Base-by-base conservation (phyloP, 1,140 invertebrate species). In the Ceratina australensis region DNA sequence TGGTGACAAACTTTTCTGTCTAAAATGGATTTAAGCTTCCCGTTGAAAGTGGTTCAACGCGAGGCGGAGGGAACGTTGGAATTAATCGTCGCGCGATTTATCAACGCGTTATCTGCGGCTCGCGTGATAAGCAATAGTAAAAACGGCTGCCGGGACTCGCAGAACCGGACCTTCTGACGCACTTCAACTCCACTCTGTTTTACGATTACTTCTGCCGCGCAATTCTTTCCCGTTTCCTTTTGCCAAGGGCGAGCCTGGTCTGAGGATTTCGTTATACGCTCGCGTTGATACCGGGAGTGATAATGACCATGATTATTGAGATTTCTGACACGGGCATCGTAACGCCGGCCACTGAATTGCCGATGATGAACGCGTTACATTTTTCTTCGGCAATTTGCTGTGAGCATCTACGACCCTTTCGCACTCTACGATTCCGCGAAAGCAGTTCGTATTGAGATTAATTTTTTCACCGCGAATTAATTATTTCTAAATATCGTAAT, bases 41-140 rank as follows among this genome's bases (percentile, higher is more conserved):
- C 65, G 65, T 28, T 28, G 49, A 68, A 68, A 68, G 18, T 16
- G 24, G 24, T 7, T 28, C 26, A 12, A 18, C 12, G 49, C 8
- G 3, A 24, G 65, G 5, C 24, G 12, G 24, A 13, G 52, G n/a
- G 52, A n/a, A 54, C 52, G 16, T n/a, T 28, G 50, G 16, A 68
- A 68, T 68, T 68, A 68, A 68, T 68, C 47, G 65, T 54, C 49
- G 50, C 65, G 24, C 65, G 65, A 68, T 68, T 68, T 68, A 68
- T 68, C 65, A 68, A 54, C 18, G 49, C 65, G 65, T 68, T 68
- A 68, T 68, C 47, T 68, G 65, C 65, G 26, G 26, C 65, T 68
- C 65, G 65, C 65, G 65, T 68, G 65, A 68, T 68, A 68, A 68
- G 65, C 24, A 68, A 68, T 68, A 68, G 65, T 68, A 68, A 68